Evolutionary conservation across 2,113 vertebrate genomes (phyloP).

Genomic region (Addax nasomaculatus): DNA sequence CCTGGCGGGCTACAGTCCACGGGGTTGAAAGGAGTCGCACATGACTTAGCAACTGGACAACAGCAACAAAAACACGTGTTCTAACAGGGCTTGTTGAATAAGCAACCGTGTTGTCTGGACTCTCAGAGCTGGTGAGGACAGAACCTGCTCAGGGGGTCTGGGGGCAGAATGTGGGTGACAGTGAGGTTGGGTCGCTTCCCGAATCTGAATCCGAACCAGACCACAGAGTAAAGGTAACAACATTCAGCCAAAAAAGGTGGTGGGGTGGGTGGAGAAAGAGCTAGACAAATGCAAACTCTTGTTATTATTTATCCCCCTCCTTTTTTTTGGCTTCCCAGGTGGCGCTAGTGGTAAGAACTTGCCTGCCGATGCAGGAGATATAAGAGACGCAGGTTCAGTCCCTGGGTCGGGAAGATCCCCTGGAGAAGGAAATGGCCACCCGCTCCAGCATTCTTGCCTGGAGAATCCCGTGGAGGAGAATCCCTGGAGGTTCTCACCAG

Average conservation of each 20-base stretch:
- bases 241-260: background rate
- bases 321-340: background rate
- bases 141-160: background rate
- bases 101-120: background rate
- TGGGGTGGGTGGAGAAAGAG: background rate
- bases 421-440: background rate
- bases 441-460: background rate
- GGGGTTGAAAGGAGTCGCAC: background rate
- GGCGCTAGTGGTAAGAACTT: background rate
- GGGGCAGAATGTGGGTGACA: background rate
- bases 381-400: background rate
- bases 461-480: background rate
- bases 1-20: background rate
- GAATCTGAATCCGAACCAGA: background rate
- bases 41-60: accelerated
- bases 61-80: background rate
- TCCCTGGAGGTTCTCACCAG: background rate
- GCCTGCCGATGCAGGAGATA: background rate
- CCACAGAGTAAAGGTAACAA: too few relatives aligned
- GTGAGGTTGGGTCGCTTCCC: background rate
- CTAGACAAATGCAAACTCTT: background rate
- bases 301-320: accelerated
- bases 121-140: background rate
- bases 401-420: background rate
- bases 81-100: background rate